phyloP scores from a whole-genome alignment of 1,140 invertebrate species.

The Drosophila pandora region DNA sequence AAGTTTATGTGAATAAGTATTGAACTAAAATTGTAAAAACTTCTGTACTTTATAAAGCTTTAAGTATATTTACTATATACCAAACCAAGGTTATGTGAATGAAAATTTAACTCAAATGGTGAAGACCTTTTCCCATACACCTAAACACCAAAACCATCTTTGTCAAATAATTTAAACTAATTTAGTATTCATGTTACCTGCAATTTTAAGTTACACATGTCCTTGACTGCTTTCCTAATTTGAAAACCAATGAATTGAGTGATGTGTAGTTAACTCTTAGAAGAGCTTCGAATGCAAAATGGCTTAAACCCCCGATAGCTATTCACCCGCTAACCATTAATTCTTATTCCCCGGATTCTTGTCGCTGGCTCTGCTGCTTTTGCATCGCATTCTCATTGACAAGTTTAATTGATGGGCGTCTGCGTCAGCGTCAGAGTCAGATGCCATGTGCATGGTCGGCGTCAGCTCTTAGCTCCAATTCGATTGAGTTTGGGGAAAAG shows the following conservation, averaged over 20 bases:
- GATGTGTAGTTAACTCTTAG: constrained; percentile 39
- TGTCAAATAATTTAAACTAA: no score
- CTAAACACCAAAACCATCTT: no score
- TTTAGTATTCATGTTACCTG: no score
- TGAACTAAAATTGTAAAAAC: no score
- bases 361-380: constrained; percentile 29
- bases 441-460: constrained; percentile 34
- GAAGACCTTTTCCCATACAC: no score
- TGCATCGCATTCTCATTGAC: constrained; percentile 48
- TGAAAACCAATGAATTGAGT: background rate
- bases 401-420: constrained; percentile 68
- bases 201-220: constrained; percentile 10
- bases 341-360: constrained; percentile 40
- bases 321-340: constrained; percentile 15
- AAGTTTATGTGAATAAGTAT: no score
- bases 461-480: constrained; percentile 23
- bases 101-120: no score
- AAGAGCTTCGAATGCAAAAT: constrained; percentile 2
- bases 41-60: no score
- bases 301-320: background rate
- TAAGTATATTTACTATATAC: no score
- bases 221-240: constrained; percentile 9
- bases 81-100: no score
- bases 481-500: constrained; percentile 37
- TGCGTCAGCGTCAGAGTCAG: constrained; percentile 41